Evolutionary conservation across 53 echinoderm and acorn worm species (phyloP).

Genomic region (Paracentrotus lividus): DNA sequence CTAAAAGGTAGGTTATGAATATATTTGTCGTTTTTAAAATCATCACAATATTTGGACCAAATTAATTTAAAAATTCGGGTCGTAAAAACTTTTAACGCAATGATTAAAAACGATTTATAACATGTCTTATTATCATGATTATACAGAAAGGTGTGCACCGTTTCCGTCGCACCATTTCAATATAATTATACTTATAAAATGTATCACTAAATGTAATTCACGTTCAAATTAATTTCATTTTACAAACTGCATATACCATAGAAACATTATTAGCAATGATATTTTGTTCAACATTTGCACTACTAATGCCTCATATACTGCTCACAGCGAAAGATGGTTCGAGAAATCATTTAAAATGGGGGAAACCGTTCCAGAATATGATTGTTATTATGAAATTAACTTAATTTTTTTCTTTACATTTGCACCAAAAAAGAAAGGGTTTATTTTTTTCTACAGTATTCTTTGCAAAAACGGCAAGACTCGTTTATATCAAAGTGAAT

Average conservation of each 20-base stretch:
- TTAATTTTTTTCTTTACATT: not conserved
- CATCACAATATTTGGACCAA: not conserved
- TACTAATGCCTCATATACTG: not conserved
- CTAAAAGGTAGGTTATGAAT: no score
- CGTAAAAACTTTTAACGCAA: no score
- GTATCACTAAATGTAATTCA: not conserved
- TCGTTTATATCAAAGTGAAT: not conserved
- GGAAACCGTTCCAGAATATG: no score
- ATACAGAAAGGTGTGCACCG: no score
- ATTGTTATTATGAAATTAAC: not conserved
- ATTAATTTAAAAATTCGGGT: not conserved
- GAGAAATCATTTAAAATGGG: no score
- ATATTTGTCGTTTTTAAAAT: no score
- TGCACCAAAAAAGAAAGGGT: no score
- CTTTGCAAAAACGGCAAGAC: not conserved
- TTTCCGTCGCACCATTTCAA: not conserved
- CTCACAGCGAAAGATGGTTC: not conserved
- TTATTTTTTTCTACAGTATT: not conserved
- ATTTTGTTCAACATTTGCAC: not conserved
- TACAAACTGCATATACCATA: not conserved
- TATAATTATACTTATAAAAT: not conserved
- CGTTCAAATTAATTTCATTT: constrained; percentile 30
- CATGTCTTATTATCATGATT: no score
- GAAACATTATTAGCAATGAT: not conserved
- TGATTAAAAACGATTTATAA: no score